phyloP scores from a whole-genome alignment of 2,113 vertebrate species.

The Crotalus tigris region DNA sequence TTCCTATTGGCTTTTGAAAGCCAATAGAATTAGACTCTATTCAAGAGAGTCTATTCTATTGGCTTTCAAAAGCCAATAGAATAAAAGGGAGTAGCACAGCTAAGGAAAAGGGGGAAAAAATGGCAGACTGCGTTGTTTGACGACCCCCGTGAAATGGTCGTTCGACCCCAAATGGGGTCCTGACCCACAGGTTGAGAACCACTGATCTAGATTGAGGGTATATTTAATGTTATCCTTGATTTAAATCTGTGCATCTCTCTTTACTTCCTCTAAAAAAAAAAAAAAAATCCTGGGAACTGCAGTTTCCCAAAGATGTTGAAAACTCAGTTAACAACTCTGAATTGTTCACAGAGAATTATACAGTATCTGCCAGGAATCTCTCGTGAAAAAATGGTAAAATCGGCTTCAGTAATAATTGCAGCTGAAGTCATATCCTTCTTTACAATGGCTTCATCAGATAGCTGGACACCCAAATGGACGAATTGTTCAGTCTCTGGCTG shows the following conservation, averaged over 20 bases:
- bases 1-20: no score
- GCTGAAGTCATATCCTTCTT: not conserved
- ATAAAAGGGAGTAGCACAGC: no score
- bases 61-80: no score
- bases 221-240: not conserved
- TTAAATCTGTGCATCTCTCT: not conserved
- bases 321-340: not conserved
- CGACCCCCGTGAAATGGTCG: no score
- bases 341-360: not conserved
- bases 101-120: no score
- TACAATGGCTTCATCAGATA: not conserved
- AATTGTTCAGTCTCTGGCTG: not conserved
- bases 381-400: not conserved
- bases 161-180: no score
- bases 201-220: not conserved
- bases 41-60: no score
- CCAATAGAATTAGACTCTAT: no score
- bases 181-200: no score
- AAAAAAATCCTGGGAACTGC: not conserved
- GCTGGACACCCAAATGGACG: not conserved
- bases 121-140: no score
- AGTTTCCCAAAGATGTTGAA: not conserved
- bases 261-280: not conserved
- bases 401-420: not conserved
- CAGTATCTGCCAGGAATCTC: not conserved